Evolutionary conservation across 1,140 invertebrate species (phyloP), one percentile per base, ranked within the genome.

Genomic region (Drosophila malerkotliana): DNA sequence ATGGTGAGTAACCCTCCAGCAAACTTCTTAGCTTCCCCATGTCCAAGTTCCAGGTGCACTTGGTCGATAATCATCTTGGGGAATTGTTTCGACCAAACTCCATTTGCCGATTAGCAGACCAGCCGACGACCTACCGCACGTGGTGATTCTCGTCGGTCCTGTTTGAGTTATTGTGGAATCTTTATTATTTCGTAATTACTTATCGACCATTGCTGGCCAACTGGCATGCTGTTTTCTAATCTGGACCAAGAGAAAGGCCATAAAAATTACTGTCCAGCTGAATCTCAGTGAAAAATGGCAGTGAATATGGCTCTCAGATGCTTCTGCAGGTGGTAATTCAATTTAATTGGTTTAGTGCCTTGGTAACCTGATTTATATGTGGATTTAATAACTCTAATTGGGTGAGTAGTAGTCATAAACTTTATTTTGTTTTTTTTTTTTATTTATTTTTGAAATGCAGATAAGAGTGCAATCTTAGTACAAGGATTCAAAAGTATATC

Each of bases 71-170:
- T 77, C 79, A 81, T 75, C 77, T 63, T 49, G 24, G 82, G 77
- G 81, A 85, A 53, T 78, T 81, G 66, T 62, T 73, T 57, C 28
- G 15, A 9, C 21, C 73, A 74, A 74, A 24, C 56, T 84, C 73
- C 81, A 80, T 79, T 81, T 87, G 77, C 75, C 72, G 76, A 81
- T 85, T 85, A 68, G 55, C 51, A 51, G 47, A 18, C 34, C 34
- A n/a, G 34, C 34, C 34, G 83, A 80, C 44, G 83, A 80, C 44
- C 59, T 60, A 48, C 47, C 72, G 60, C 82, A 77, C 77, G 57
- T 71, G 81, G 62, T 59, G 49, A 63, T 59, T 59, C 45, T 71
- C 71, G 9, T 32, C 63, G 77, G 72, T 56, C 37, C 51, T 55
- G 47, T 59, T 55, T 66, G 74, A 77, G 32, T 71, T 60, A 77